Base-by-base conservation (phyloP, 2,888 invertebrate genomes). In the Ophion costatus region DNA sequence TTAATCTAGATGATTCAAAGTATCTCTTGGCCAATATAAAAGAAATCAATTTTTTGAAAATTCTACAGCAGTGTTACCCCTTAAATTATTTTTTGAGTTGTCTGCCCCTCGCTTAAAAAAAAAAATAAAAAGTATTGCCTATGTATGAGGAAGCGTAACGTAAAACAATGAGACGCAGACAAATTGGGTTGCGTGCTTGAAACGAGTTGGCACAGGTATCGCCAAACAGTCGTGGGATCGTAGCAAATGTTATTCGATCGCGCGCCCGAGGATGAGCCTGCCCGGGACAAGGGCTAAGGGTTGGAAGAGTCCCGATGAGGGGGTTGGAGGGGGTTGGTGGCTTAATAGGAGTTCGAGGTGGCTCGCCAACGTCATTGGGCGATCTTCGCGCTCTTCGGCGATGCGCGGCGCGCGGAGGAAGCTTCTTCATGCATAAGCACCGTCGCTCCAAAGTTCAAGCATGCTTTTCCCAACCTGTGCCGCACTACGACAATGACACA, bases 201-300 rank as follows among this genome's bases (percentile, higher is more conserved):
- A 93, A 92, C 92, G 92, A 93, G 93, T 93, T 93, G 93, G 93
- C 93, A 93, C 92, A 93, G 93, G 92, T 92, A 93, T 93, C 93
- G 92, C 93, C 93, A 92, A 92, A 92, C 92, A 93, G 92, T 91
- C 93, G 93, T 92, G 92, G 92, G 93, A 92, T 90, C 90, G 86
- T 77, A 86, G 89, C 93, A 93, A 93, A 92, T 93, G 93, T 93
- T 92, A 85, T 86, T 89, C 90, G 89, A 89, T 90, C 89, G 87
- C 64, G 70, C 61, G 87, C 69, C 59, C 67, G 84, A 57, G 69
- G 29, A 45, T 24, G 78, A 24, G 42, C 24, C 67, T 45, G n/a
- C n/a, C n/a, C 42, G 77, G 76, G 57, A 42, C 38, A 67, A 42
- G 64, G 59, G 22, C 45, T n/a, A 17, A 77, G 42, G 66, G 70